Base-by-base conservation (phyloP, 1,140 invertebrate species). In the Trichoplusia ni region DNA sequence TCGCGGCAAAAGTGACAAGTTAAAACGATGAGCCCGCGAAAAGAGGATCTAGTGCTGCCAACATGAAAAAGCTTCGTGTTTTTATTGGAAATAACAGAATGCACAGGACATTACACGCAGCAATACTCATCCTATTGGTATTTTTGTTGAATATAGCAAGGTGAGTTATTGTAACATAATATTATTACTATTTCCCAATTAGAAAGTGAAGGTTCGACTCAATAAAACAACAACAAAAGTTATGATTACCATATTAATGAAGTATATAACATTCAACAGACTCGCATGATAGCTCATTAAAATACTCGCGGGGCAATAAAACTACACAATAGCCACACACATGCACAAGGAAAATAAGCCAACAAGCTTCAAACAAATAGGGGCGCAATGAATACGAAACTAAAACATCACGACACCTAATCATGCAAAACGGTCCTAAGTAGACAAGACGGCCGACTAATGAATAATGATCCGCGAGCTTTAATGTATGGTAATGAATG, bases 401-500 rank as follows among this genome's bases (percentile, higher is more conserved):
- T 64, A 74, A 81, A 77, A 69, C 76, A 75, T 72, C 79, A 84
- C 77, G 63, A 67, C 76, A 74, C 59, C 73, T 82, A 79, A 88
- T 86, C 76, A 83, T 84, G 84, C 75, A 78, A 80, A 82, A 67
- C 74, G 66, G 44, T 47, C 51, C 31, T 79, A 81, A 82, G 79
- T 79, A 80, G 74, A 72, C 79, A 74, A 75, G 66, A 58, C 42
- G 64, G 58, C 49, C 54, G 65, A 64, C 61, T 73, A 77, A 79
- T 78, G 73, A 79, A 67, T 73, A 73, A 69, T 77, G 71, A 53
- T 60, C 56, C 9, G 25, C 18, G 31, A 25, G 11, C 16, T 31
- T 64, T 75, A 81, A 78, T 75, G 65, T 62, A 84, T 81, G 76
- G 62, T 83, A 89, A 89, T 85, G 69, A 64, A 90, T 90, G 86